A percentile compares a stretch with the other conserved stretches of the same genome.
Evolutionary conservation across 2,888 invertebrate genomes (phyloP).

Genomic region (Stegophylla sp.): DNA sequence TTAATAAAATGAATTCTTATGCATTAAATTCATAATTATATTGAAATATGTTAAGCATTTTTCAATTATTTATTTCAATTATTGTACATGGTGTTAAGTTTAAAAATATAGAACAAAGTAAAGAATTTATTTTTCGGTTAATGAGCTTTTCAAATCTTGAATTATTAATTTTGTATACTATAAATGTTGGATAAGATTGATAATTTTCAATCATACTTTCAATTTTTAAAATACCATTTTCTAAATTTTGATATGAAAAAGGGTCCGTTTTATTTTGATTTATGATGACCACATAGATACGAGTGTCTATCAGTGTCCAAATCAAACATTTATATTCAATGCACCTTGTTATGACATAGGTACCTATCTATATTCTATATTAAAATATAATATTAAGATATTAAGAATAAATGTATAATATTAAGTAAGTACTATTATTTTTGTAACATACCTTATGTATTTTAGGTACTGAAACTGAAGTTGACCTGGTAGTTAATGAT

Average conservation of each 20-base stretch:
- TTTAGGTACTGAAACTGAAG: too few relatives aligned
- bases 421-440: too few relatives aligned
- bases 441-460: too few relatives aligned
- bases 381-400: too few relatives aligned
- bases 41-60: too few relatives aligned
- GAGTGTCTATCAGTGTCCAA: too few relatives aligned
- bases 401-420: too few relatives aligned
- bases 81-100: not conserved
- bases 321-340: too few relatives aligned
- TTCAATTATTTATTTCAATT: not conserved
- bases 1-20: not conserved
- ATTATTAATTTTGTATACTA: not conserved
- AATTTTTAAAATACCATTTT: not conserved
- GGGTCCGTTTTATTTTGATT: not conserved
- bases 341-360: too few relatives aligned
- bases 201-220: not conserved
- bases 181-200: not conserved
- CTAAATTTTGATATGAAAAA: not conserved
- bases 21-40: too few relatives aligned
- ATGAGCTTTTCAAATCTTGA: not conserved
- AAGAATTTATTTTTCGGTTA: not conserved
- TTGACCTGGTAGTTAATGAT: too few relatives aligned
- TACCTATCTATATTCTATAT: too few relatives aligned
- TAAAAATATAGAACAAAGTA: not conserved
- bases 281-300: not conserved